Base-by-base conservation (phyloP, 2,113 vertebrate species). In the Thamnophis sirtalis region DNA sequence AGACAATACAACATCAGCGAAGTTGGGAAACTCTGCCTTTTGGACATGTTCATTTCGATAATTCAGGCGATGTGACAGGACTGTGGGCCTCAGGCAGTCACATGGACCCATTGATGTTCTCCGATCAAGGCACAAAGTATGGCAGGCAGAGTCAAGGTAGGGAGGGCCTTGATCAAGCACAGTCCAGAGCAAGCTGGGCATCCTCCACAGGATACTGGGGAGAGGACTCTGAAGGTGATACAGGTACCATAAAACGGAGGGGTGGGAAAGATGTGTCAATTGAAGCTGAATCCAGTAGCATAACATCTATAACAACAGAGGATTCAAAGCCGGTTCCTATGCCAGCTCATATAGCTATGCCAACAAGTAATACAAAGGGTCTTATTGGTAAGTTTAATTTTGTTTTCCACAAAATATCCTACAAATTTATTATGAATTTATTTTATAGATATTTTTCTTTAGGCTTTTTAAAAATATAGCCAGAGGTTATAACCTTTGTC, bases 191-290 rank as follows among this genome's bases (percentile, higher is more conserved):
- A 13, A 99, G 99, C 98, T 99, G 99, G 99, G 99, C 99, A 0
- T 98, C 98, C 89, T 98, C 98, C 53, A 99, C 98, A 0, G 99
- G 98, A 15, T 99, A 99, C 96, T 99, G 99, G 99, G 99, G 98
- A 43, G 99, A 99, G 95, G 99, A 99, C 97, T 98, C 99, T 0
- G 99, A 99, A 96, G 99, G 99, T 0, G 99, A 99, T 93, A 99
- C 99, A 0, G 99, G 99, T 92, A 99, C 99, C 89, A 99, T 99
- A 95, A 99, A 99, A 96, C 97, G 99, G 91, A 97, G 99, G 93
- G 99, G 99, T 54, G 99, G 99, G 84, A 99, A 99, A 94, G 99
- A 99, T 56, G 98, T 99, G 84, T 98, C 97, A 0, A 95, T 96
- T 0, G 99, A 99, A 95, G 97, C 98, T 0, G 99, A 99, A 91